Conservation (phyloP, 2,888 invertebrate species). For the Dioctria linearis region DNA sequence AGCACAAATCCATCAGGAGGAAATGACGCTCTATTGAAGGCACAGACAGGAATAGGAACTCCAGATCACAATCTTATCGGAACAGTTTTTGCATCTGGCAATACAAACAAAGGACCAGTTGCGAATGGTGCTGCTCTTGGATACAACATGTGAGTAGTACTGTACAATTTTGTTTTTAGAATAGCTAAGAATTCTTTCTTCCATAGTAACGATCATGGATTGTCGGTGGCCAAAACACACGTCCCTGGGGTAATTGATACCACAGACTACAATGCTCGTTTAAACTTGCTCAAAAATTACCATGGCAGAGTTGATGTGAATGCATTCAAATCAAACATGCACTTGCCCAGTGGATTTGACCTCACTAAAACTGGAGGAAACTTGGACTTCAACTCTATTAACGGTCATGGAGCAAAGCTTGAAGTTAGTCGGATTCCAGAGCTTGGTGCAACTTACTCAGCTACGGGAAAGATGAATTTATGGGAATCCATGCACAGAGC, state of each 20-base stretch:
- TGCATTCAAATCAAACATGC: conserved; percentile 62
- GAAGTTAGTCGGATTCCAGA: conserved; percentile 63
- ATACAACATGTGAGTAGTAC: conserved; percentile 46
- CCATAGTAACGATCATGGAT: conserved; percentile 63
- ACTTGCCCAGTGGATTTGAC: conserved; percentile 61
- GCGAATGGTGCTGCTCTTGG: conserved; percentile 37
- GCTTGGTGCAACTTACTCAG: conserved; percentile 62
- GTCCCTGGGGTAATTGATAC: conserved; percentile 60
- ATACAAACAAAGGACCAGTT: conserved; percentile 24
- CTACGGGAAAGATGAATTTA: conserved; percentile 63
- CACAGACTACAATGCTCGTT: conserved; percentile 60
- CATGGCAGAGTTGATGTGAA: conserved; percentile 62
- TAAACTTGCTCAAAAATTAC: conserved; percentile 62
- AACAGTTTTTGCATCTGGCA: conserved; percentile 42
- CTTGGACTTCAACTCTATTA: conserved; percentile 61
- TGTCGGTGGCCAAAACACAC: conserved; percentile 63
- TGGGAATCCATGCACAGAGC: conserved; percentile 63
- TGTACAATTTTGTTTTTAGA: too few relatives aligned
- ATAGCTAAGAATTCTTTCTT: too few relatives aligned
- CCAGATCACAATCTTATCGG: conserved; percentile 44
- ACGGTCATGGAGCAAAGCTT: conserved; percentile 63
- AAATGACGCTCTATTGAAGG: conserved; percentile 3
- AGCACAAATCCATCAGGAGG: conserved; percentile 47
- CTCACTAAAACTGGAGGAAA: conserved; percentile 64
- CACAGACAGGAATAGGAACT: conserved; percentile 32